Conservation (phyloP, 2,113 vertebrate species). For the Coryphaenoides rupestris region DNA sequence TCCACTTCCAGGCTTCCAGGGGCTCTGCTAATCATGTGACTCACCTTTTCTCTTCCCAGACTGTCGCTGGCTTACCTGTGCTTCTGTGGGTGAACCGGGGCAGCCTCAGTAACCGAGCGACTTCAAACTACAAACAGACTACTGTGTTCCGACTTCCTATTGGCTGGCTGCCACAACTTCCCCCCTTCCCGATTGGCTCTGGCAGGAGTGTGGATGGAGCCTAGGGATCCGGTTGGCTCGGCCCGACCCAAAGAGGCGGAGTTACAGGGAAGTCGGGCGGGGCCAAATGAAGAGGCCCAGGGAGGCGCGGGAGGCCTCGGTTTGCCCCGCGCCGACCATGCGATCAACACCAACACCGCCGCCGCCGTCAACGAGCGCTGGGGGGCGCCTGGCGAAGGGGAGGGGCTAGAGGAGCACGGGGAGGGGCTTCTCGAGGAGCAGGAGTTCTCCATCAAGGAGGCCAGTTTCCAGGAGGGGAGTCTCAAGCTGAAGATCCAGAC, state of each 20-base stretch:
- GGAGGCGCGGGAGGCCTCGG: slow-evolving; percentile 69
- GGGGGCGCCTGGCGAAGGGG: slow-evolving; percentile 71
- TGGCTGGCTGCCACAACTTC: slow-evolving; percentile 65
- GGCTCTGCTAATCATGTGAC: slow-evolving; percentile 37
- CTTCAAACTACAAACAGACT: slow-evolving; percentile 42
- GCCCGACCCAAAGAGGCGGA: slow-evolving; percentile 85
- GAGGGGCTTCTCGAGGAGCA: slow-evolving; percentile 89
- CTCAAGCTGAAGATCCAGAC: slow-evolving; percentile 99
- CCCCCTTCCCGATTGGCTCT: slow-evolving; percentile 64
- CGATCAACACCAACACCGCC: slow-evolving; percentile 85
- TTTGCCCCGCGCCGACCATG: slow-evolving; percentile 83
- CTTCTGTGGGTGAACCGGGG: slow-evolving; percentile 58
- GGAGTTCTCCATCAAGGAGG: slow-evolving; percentile 99
- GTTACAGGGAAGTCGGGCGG: slow-evolving; percentile 79
- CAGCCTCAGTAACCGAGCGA: slow-evolving; percentile 63
- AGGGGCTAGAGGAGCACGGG: slow-evolving; percentile 82
- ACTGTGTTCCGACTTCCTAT: slow-evolving; percentile 45
- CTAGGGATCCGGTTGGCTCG: slow-evolving; percentile 84
- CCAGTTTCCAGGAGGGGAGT: slow-evolving; percentile 96
- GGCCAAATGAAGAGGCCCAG: slow-evolving; percentile 81
- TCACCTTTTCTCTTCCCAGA: slow-evolving; percentile 56
- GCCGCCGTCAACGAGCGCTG: slow-evolving; percentile 87
- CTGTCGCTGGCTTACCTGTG: slow-evolving; percentile 63
- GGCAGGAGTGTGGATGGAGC: slow-evolving; percentile 84
- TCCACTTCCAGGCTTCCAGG: slow-evolving; percentile 27